Evolutionary conservation across 2,797 vertebrate genomes (phyloP).

Genomic region (Tenualosa ilisha): DNA sequence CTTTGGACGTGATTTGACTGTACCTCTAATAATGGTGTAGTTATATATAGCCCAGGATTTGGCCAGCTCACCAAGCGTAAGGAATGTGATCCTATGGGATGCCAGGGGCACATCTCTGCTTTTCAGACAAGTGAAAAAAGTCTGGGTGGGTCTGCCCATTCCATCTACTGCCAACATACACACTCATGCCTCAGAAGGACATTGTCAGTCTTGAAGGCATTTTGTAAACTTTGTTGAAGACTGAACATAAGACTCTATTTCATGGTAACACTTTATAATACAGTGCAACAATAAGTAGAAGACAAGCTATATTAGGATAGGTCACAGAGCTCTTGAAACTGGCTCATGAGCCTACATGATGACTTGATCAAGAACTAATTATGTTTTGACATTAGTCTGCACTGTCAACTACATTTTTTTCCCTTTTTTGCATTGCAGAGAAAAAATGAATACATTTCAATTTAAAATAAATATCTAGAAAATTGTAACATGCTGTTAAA

Average conservation of each 20-base stretch:
- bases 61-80: slow-evolving; percentile 17
- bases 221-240: background rate
- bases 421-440: no score
- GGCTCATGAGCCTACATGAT: no score
- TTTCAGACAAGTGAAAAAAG: slow-evolving; percentile 4
- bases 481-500: no score
- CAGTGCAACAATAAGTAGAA: no score
- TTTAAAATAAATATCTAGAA: no score
- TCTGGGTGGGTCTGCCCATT: background rate
- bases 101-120: background rate
- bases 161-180: background rate
- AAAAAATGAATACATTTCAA: no score
- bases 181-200: slow-evolving; percentile 4
- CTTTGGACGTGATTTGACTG: background rate
- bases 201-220: background rate
- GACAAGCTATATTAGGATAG: no score
- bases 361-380: no score
- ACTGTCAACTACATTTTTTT: no score
- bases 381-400: no score
- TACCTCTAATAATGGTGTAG: background rate
- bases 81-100: background rate
- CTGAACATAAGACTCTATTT: background rate
- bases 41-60: slow-evolving; percentile 9
- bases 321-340: no score
- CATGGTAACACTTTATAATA: no score